Conservation (phyloP, 2,797 vertebrate species). For the Hemibagrus guttatus region DNA sequence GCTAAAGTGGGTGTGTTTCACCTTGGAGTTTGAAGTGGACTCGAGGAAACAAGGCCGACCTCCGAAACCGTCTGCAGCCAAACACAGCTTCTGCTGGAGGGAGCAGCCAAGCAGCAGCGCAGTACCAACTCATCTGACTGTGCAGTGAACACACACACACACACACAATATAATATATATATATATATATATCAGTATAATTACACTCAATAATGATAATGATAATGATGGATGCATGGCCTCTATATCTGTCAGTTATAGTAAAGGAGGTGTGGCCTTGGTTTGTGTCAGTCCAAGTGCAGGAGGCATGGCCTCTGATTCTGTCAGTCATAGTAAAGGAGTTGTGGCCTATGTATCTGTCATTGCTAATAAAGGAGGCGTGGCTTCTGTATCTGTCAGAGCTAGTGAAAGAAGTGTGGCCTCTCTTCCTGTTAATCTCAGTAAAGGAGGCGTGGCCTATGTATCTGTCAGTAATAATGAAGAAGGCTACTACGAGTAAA, state of each 20-base stretch:
- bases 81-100: slow-evolving; percentile 88
- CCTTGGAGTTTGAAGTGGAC: slow-evolving; percentile 91
- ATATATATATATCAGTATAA: background rate
- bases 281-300: no score
- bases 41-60: slow-evolving; percentile 89
- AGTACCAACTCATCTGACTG: slow-evolving; percentile 93
- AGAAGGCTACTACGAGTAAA: no score
- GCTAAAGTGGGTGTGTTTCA: slow-evolving; percentile 58
- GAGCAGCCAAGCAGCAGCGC: slow-evolving; percentile 83
- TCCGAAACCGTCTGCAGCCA: slow-evolving; percentile 92
- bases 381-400: no score
- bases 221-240: no score
- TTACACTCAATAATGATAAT: background rate
- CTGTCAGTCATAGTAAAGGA: no score
- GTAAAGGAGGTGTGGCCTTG: no score
- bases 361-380: no score
- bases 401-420: accelerated
- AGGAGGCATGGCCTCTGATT: background rate
- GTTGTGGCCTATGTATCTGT: no score
- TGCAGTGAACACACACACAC: background rate
- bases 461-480: no score
- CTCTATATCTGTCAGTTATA: no score
- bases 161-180: background rate
- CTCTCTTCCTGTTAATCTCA: no score
- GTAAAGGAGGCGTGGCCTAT: no score